Evolutionary conservation across 2,797 vertebrate species (phyloP), one percentile per base, ranked within the genome.

Genomic region (Austrolebias charrua): DNA sequence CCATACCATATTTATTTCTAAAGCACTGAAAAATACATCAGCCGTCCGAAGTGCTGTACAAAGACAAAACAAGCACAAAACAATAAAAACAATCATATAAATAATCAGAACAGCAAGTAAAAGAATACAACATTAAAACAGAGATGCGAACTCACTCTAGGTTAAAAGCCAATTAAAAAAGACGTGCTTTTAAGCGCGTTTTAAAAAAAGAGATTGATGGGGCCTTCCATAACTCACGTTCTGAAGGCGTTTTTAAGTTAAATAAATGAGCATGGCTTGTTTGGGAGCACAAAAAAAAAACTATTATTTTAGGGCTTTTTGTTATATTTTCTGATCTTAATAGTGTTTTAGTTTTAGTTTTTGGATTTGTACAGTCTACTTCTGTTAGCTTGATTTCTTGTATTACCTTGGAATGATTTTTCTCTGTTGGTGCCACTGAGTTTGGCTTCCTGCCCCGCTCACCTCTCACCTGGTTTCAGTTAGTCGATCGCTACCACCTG

Each of bases 211-310:
- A n/a, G n/a, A n/a, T n/a, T n/a, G n/a, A n/a, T n/a, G n/a, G n/a
- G n/a, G n/a, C n/a, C n/a, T n/a, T n/a, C n/a, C n/a, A 57, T 31
- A 48, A 49, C 2, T 63, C 31, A 33, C 18, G 46, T 56, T 57
- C 45, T 52, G 8, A 3, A 61, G 12, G 45, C 16, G 51, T 54
- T 55, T 63, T 18, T 29, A 42, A 35, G 28, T 46, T 51, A 44
- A 56, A 55, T 11, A 9, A 10, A 38, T 24, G 1, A 66, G 28
- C 4, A 42, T 24, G 16, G 16, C n/a, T 5, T 66, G 38, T 59
- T 7, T 42, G 11, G 59, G 16, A 38, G 15, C 18, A 18, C 29
- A 40, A 43, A n/a, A 44, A 40, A 43, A n/a, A 44, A 56, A 56
- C 43, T 1, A 29, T 44, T 38, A 3, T 44, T 3, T 33, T 47